Evolutionary conservation across 2,797 vertebrate species (phyloP).

Genomic region (Mormyrops attenuatus): DNA sequence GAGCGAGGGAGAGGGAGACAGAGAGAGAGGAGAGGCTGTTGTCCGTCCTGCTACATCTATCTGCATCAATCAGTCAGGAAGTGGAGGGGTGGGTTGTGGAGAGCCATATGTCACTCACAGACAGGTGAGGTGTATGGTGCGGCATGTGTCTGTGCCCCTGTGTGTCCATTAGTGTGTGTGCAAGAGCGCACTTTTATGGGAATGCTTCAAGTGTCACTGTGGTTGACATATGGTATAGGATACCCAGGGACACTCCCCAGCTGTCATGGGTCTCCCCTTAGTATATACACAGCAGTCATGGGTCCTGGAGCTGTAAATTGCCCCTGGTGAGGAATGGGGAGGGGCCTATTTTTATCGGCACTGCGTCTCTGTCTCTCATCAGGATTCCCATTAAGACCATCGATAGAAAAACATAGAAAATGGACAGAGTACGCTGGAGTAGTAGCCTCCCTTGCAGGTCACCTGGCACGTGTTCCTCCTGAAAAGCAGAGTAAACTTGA

Average conservation of each 20-base stretch:
- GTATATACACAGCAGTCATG: background rate
- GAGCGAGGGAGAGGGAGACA: conserved; percentile 20
- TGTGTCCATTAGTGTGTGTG: background rate
- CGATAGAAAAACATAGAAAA: background rate
- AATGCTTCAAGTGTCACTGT: background rate
- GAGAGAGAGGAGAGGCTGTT: conserved; percentile 10
- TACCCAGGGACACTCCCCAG: conserved; percentile 24
- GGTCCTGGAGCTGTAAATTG: background rate
- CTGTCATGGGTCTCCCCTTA: background rate
- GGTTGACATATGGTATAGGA: background rate
- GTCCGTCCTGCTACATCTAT: conserved; percentile 35
- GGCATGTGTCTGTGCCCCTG: background rate
- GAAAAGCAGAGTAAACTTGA: background rate
- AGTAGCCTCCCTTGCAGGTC: background rate
- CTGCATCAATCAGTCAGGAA: conserved; percentile 44
- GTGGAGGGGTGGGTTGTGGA: conserved; percentile 40
- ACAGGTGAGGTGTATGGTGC: conserved; percentile 29
- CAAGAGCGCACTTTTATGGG: conserved; percentile 5
- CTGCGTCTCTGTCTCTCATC: background rate
- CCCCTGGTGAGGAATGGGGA: background rate
- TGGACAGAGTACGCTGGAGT: background rate
- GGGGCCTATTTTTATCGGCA: background rate
- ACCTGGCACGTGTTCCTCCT: background rate
- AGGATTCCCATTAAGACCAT: background rate
- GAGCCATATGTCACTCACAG: conserved; percentile 32